These are phyloP conservation scores for Gracilinanus agilis DNA, from an alignment of 2,113 vertebrate genomes.

Conservation along the genomic window DNA sequence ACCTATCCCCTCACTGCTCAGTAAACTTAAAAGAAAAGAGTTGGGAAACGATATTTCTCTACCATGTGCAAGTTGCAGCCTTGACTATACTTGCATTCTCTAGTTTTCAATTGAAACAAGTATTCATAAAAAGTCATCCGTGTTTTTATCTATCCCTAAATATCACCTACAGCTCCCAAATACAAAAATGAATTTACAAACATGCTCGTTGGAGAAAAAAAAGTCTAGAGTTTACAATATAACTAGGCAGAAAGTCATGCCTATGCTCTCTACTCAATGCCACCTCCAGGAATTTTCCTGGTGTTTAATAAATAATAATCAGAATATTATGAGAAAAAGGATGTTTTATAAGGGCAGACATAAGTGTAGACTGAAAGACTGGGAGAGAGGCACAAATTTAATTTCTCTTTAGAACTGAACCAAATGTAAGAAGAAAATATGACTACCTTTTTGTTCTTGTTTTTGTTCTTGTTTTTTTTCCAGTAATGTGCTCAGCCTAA, in stretches of 20 bases:
- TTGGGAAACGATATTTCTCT: neutral
- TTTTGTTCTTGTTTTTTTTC: neutral
- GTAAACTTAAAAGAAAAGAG: slow-evolving; percentile 6
- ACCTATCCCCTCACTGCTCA: neutral
- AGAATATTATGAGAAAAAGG: slow-evolving; percentile 16
- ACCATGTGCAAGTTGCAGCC: neutral
- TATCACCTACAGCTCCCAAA: neutral
- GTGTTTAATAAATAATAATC: slow-evolving; percentile 49
- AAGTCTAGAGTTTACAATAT: slow-evolving; percentile 58
- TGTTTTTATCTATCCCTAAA: neutral
- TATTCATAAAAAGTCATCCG: slow-evolving; percentile 2
- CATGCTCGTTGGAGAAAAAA: slow-evolving; percentile 42
- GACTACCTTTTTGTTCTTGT: neutral
- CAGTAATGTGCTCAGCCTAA: neutral
- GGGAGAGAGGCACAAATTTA: neutral
- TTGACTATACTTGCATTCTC: neutral
- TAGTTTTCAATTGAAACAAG: slow-evolving; percentile 44
- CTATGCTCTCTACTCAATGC: neutral
- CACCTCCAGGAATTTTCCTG: slow-evolving; percentile 21
- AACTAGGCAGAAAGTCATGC: slow-evolving; percentile 61
- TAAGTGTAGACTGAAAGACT: neutral
- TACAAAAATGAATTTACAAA: slow-evolving; percentile 36
- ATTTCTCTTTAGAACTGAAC: slow-evolving; percentile 22
- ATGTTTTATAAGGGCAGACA: slow-evolving; percentile 16
- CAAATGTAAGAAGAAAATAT: neutral